Evolutionary conservation across 2,113 vertebrate genomes (phyloP), one percentile per base, ranked within the genome.

Genomic region (Meleagris gallopavo): DNA sequence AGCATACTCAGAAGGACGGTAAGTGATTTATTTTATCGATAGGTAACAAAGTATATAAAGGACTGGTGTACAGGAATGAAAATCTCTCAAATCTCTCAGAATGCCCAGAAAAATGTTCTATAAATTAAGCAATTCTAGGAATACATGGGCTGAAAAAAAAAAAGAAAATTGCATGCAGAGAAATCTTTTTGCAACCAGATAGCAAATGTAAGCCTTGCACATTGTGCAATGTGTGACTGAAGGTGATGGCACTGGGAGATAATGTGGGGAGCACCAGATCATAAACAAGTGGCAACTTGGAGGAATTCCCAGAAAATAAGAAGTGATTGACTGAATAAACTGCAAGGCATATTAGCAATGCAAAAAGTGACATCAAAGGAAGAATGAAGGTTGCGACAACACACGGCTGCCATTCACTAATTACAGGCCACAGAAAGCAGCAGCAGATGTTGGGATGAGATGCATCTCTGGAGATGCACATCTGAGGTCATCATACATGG

Each of bases 251-350:
- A 12, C 70, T 34, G 2, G 6, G 66, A 27, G 83, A 21, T 66
- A 60, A 46, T 74, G 79, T 60, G 60, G 78, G 74, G 82, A 88
- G 77, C 46, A 57, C 48, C 78, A 79, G 61, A 36, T 41, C 54
- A 27, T 8, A 32, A 43, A 24, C 1, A 10, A 84, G 62, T 0
- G 58, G 43, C 71, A 70, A n/a, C 62, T 50, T 36, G 94, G 84
- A 91, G 77, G 60, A 74, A 80, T 29, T 74, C 77, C 89, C 89
- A 36, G 77, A 20, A 85, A 90, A 55, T n/a, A 62, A 41, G 64
- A 36, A 70, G 50, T 1, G 3, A 69, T 5, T 24, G 19, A 54
- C 32, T 76, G 48, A 62, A 62, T 21, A 36, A 83, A 60, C 6
- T 6, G 54, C 60, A 4, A 60, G 71, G 46, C 13, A 3, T 24